A percentile compares a stretch with the other conserved stretches of the same genome.
phyloP scores from a whole-genome alignment of 2,797 vertebrate genomes.

The Nothura maculosa region DNA sequence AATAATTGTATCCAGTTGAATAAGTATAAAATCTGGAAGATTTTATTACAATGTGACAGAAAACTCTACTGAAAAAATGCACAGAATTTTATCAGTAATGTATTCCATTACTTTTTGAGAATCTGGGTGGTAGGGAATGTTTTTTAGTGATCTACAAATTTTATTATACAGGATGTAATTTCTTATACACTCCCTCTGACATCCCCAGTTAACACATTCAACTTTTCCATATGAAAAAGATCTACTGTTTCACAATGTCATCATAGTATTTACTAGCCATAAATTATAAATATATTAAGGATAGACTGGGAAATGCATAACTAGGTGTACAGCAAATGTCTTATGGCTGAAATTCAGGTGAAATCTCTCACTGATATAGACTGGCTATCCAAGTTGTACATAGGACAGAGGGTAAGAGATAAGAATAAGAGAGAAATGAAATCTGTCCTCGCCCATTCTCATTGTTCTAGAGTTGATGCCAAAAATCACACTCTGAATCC shows the following conservation, averaged over 20 bases:
- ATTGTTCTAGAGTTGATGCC: neutral
- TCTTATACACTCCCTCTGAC: neutral
- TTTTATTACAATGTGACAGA: neutral
- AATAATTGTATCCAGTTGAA: neutral
- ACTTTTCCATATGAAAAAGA: neutral
- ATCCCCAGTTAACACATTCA: neutral
- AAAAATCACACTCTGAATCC: neutral
- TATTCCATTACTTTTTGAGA: neutral
- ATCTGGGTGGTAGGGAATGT: accelerated
- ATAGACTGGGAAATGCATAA: neutral
- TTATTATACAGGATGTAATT: neutral
- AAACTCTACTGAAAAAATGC: neutral
- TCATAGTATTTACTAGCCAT: neutral
- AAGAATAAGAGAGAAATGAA: neutral
- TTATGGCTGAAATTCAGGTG: neutral
- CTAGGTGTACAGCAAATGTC: neutral
- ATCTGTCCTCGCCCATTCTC: neutral
- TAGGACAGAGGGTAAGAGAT: neutral
- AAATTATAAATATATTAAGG: neutral
- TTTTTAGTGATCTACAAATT: neutral
- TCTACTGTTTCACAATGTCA: neutral
- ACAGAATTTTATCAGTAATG: neutral
- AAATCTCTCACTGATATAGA: neutral
- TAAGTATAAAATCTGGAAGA: neutral
- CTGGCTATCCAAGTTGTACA: neutral